phyloP scores from a whole-genome alignment of 2,888 invertebrate genomes.

The Caenorhabditis sp. region DNA sequence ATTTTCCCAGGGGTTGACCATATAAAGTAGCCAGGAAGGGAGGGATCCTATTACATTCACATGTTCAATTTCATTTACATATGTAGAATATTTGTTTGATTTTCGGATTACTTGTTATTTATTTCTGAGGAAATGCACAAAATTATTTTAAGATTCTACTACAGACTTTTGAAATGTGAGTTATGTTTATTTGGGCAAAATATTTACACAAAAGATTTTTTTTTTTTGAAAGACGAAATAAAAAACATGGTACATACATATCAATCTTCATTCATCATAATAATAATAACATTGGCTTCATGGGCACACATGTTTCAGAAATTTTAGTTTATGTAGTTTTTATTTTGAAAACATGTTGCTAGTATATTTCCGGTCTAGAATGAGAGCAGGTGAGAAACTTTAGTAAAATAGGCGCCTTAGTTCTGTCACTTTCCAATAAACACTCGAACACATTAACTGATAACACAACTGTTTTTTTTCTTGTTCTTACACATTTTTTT shows the following conservation, averaged over 20 bases:
- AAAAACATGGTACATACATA: background rate
- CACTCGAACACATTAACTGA: background rate
- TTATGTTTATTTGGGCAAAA: background rate
- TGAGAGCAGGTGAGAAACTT: background rate
- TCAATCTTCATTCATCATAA: conserved; percentile 1
- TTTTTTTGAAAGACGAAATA: background rate
- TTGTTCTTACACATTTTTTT: background rate
- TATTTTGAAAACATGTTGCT: background rate
- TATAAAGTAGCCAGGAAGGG: background rate
- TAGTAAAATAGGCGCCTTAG: background rate
- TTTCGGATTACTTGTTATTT: background rate
- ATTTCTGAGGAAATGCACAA: background rate
- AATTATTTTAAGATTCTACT: background rate
- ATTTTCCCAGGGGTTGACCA: background rate
- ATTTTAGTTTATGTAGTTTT: background rate
- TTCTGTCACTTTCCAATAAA: background rate
- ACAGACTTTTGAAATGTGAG: background rate
- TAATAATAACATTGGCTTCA: background rate
- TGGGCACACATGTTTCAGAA: background rate
- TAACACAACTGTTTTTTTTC: background rate
- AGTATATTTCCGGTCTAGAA: background rate
- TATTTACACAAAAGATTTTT: background rate
- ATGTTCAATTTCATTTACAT: background rate
- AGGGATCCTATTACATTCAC: background rate
- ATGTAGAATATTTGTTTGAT: background rate